Conservation (phyloP, 2,888 invertebrate genomes). For the Ormyrus pomaceus region DNA sequence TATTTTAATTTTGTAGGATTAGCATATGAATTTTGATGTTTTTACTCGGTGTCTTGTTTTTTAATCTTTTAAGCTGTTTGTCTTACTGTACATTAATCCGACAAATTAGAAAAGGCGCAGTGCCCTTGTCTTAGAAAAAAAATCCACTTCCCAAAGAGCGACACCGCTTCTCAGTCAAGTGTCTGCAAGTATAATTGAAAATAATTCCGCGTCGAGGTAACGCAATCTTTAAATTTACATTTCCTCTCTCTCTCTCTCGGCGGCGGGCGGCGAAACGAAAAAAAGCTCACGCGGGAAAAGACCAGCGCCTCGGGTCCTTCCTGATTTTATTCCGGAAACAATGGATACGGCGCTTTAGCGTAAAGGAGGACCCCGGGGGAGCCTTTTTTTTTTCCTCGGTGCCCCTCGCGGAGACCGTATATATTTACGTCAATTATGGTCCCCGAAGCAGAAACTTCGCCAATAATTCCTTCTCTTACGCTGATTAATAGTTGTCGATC, state of each 20-base stretch:
- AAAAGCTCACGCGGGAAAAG: background rate
- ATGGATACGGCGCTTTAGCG: background rate
- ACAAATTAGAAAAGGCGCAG: too few relatives aligned
- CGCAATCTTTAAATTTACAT: constrained; percentile 10
- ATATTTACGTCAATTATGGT: constrained; percentile 47
- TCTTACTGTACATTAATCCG: too few relatives aligned
- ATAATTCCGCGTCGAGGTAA: background rate
- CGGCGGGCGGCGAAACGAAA: background rate
- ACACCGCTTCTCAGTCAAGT: too few relatives aligned
- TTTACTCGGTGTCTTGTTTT: too few relatives aligned
- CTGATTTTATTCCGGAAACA: constrained; percentile 38
- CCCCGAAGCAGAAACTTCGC: constrained; percentile 31
- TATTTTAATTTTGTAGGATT: too few relatives aligned
- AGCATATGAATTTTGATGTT: too few relatives aligned
- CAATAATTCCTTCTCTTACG: constrained; percentile 40
- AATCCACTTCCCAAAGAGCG: too few relatives aligned
- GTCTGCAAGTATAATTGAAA: too few relatives aligned
- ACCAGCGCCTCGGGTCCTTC: background rate
- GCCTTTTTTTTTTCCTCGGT: background rate
- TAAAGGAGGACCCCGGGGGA: constrained; percentile 19
- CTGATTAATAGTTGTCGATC: constrained; percentile 44
- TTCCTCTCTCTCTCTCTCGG: background rate
- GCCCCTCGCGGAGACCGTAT: constrained; percentile 26
- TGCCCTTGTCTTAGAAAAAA: too few relatives aligned
- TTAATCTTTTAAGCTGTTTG: too few relatives aligned